Evolutionary conservation across 2,888 invertebrate species (phyloP).

Genomic region (Pollenia labialis): DNA sequence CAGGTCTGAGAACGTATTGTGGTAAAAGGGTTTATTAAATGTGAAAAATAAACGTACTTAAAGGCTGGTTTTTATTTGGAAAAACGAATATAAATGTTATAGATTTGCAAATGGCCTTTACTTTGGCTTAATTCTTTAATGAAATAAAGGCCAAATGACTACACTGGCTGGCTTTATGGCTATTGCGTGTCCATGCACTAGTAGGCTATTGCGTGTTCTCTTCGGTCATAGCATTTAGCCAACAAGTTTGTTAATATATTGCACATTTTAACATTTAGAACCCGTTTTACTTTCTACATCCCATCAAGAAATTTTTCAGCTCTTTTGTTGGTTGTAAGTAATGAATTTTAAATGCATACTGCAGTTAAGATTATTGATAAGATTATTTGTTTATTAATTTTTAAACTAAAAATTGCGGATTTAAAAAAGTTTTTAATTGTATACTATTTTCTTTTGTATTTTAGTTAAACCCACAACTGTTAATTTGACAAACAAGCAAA

Average conservation of each 20-base stretch:
- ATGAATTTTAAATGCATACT: constrained; percentile 60
- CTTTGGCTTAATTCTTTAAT: background rate
- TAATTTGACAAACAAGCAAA: constrained; percentile 90
- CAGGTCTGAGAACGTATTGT: background rate
- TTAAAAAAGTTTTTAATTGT: constrained; percentile 2
- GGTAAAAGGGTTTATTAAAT: constrained; percentile 9
- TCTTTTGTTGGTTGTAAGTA: constrained; percentile 34
- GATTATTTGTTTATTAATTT: constrained; percentile 51
- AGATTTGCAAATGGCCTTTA: constrained; percentile 8
- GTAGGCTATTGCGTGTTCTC: constrained; percentile 40
- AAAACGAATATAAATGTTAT: constrained; percentile 14
- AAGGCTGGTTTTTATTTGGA: background rate
- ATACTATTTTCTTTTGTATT: constrained; percentile 39
- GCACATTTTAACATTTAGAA: constrained; percentile 47
- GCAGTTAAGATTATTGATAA: constrained; percentile 61
- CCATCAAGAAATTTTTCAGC: constrained; percentile 8
- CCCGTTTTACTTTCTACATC: background rate
- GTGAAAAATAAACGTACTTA: background rate
- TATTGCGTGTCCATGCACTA: constrained; percentile 55
- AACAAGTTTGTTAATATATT: constrained; percentile 63
- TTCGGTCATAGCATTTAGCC: constrained; percentile 55
- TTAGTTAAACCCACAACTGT: constrained; percentile 92
- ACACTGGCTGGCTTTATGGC: background rate
- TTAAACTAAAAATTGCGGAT: background rate
- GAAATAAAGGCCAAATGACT: background rate